Percentiles rank a stretch among this genome's conserved stretches.
These are phyloP conservation scores for Hetaerina titia DNA, from an alignment of 2,888 invertebrate species.

Conservation along the genomic window DNA sequence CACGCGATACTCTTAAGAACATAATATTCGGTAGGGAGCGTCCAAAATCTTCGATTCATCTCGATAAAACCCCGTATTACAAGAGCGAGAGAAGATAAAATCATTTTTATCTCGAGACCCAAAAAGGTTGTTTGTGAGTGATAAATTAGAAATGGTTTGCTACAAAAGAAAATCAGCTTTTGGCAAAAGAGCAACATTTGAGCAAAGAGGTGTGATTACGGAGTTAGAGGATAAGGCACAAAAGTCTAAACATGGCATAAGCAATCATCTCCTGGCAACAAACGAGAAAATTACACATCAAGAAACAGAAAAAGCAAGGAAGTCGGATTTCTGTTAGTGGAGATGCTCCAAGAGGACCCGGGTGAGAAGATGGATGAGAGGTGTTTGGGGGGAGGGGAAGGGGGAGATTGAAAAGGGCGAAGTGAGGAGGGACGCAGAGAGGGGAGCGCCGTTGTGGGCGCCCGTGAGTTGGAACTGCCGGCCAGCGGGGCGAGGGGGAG, in stretches of 20 bases:
- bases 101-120: no score
- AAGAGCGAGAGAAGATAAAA: no score
- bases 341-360: neutral
- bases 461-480: neutral
- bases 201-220: neutral
- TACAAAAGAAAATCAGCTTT: no score
- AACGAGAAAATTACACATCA: slow-evolving; percentile 5
- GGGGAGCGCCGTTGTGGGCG: neutral
- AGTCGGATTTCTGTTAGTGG: neutral
- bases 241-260: neutral
- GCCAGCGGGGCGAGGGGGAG: neutral
- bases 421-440: neutral
- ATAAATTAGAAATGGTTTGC: no score
- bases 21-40: no score
- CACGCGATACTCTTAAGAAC: no score
- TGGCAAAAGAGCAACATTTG: neutral
- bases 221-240: neutral
- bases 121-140: no score
- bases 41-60: no score
- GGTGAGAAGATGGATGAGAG: neutral
- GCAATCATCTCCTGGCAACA: neutral
- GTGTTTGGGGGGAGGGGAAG: neutral
- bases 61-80: no score
- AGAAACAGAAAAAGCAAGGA: slow-evolving; percentile 35
- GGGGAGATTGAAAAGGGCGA: neutral